These are phyloP conservation scores for Ciconia nigra DNA, from an alignment of 2,797 vertebrate genomes.

Conservation along the genomic window DNA sequence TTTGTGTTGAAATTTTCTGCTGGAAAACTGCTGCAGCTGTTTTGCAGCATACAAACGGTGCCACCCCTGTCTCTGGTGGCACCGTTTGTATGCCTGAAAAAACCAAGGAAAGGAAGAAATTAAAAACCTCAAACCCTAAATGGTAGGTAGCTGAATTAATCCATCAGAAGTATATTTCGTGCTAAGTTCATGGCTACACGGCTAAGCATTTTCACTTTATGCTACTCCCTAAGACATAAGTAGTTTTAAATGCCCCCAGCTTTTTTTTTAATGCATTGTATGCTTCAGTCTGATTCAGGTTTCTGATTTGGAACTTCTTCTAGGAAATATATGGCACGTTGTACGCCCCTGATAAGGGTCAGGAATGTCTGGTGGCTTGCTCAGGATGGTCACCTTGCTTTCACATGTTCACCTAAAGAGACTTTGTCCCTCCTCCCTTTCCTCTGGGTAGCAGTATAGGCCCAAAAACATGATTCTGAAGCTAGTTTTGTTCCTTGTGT, in stretches of 20 bases:
- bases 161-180: background rate
- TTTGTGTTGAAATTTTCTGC: background rate
- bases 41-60: no score
- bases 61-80: background rate
- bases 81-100: background rate
- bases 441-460: background rate
- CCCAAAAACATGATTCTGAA: background rate
- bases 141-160: background rate
- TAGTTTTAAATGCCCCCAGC: background rate
- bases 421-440: background rate
- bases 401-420: background rate
- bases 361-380: background rate
- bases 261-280: background rate
- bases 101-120: background rate
- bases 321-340: accelerated
- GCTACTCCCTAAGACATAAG: background rate
- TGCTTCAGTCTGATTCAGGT: background rate
- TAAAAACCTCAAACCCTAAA: background rate
- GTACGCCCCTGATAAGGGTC: background rate
- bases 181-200: background rate
- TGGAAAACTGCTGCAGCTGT: background rate
- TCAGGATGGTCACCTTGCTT: background rate
- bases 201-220: background rate
- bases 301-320: background rate
- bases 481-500: background rate